Conservation (phyloP, 2,888 invertebrate genomes). For the Napeogenes sylphis region DNA sequence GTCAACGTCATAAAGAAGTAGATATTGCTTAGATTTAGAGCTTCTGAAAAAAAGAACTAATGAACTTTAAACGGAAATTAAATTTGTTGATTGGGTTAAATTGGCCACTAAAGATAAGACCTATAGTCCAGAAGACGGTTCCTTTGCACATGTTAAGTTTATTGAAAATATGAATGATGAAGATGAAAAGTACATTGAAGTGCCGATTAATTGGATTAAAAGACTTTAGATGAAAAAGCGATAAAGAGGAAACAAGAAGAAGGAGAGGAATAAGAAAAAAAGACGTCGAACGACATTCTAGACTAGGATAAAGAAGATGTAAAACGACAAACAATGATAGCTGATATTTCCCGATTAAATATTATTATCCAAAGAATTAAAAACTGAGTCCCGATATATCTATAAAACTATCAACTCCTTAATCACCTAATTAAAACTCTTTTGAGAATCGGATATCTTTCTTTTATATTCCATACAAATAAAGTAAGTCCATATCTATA, state of each 20-base stretch:
- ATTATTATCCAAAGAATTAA: too few relatives aligned
- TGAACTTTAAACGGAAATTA: conserved; percentile 56
- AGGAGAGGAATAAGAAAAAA: conserved; percentile 53
- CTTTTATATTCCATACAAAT: too few relatives aligned
- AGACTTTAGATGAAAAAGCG: conserved; percentile 65
- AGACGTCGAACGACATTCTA: conserved; percentile 55
- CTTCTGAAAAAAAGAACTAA: conserved; percentile 54
- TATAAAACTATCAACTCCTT: too few relatives aligned
- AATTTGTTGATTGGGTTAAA: conserved; percentile 59
- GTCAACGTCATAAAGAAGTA: conserved; percentile 43
- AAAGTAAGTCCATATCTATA: too few relatives aligned
- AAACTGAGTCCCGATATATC: too few relatives aligned
- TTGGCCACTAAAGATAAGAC: conserved; percentile 59
- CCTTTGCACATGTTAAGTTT: conserved; percentile 57
- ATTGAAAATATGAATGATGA: conserved; percentile 66
- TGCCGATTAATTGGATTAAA: conserved; percentile 68
- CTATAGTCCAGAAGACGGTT: conserved; percentile 49
- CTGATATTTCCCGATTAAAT: conserved; percentile 41
- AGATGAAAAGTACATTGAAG: conserved; percentile 54
- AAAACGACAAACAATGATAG: conserved; percentile 58
- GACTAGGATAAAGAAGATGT: conserved; percentile 59
- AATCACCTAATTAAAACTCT: background rate
- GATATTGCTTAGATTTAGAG: conserved; percentile 51
- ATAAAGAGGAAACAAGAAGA: conserved; percentile 61
- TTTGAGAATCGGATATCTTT: too few relatives aligned